phyloP scores from a whole-genome alignment of 2,797 vertebrate species.

The Mastacembelus armatus region DNA sequence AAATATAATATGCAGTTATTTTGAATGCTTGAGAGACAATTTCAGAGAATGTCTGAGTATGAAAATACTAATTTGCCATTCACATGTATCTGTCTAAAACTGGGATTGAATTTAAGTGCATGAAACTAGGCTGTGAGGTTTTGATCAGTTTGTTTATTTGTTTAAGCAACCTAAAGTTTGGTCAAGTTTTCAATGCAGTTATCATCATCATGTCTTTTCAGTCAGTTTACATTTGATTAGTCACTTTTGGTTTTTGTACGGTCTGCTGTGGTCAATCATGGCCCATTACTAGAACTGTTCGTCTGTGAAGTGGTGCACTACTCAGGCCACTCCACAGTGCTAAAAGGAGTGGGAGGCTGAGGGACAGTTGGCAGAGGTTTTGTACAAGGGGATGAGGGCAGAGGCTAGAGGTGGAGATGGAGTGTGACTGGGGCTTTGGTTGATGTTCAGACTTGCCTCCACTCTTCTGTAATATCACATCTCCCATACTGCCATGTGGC shows the following conservation, averaged over 20 bases:
- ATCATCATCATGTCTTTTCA: slow-evolving; percentile 58
- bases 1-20: slow-evolving; percentile 14
- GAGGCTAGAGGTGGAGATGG: slow-evolving; percentile 22
- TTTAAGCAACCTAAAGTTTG: slow-evolving; percentile 34
- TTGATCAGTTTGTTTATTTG: slow-evolving; percentile 51
- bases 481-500: slow-evolving; percentile 36
- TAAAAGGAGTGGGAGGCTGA: slow-evolving; percentile 72
- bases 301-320: slow-evolving; percentile 79
- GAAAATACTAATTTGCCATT: too few species aligned
- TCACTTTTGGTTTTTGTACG: too few species aligned
- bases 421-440: slow-evolving; percentile 56
- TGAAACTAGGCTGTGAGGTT: background rate
- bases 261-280: slow-evolving; percentile 76
- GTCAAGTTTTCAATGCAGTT: slow-evolving; percentile 46
- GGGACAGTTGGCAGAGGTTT: slow-evolving; percentile 46
- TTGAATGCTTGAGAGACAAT: slow-evolving; percentile 25
- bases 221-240: too few species aligned
- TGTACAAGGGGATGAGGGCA: slow-evolving; percentile 38
- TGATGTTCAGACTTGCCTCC: slow-evolving; percentile 37
- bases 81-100: too few species aligned
- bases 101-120: slow-evolving; percentile 1
- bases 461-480: slow-evolving; percentile 59
- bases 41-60: too few species aligned
- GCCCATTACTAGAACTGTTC: slow-evolving; percentile 79
- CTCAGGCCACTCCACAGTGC: slow-evolving; percentile 82